Evolutionary conservation across 2,888 invertebrate species (phyloP), one percentile per base, ranked within the genome.

Genomic region (Argynnis bischoffii): DNA sequence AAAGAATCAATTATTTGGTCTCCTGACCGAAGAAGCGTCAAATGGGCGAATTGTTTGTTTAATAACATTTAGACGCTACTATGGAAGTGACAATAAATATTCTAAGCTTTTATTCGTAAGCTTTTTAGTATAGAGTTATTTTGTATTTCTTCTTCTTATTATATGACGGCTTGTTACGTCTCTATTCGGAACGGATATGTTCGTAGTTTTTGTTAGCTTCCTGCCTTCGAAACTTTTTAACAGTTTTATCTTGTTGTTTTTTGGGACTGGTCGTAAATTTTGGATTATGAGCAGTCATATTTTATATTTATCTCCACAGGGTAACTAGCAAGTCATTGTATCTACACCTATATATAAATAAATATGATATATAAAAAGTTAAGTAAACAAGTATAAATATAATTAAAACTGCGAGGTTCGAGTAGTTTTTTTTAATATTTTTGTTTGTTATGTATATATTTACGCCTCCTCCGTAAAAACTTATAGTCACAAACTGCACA

Each of bases 11-110:
- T 92, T 92, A 92, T 89, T 87, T 83, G 81, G 81, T 78, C 82
- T 86, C 82, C 82, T 80, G 83, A 82, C 83, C 81, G 81, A 81
- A 87, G 86, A 87, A 86, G 87, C 88, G 86, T 86, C 86, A 84
- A 90, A 89, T 91, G 87, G 91, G 91, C 90, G 90, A 91, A 89
- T 88, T 91, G 92, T 92, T 92, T 92, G 92, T 92, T 91, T 92
- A 92, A 91, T 90, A 92, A 92, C 90, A 91, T 91, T 89, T 85
- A 83, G 84, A 78, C 77, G 84, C 84, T 85, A 76, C 83, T 82
- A 87, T 86, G 86, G 89, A 89, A 85, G 88, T 89, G 87, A 82
- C 77, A 77, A 84, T 88, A 89, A 89, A 89, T 89, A 89, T 89
- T 86, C 83, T 79, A 50, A 79, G 80, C 84, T 76, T 80, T 91